These are phyloP conservation scores for Parauchenoglanis ngamensis DNA, from an alignment of 2,797 vertebrate species.

Conservation along the genomic window DNA sequence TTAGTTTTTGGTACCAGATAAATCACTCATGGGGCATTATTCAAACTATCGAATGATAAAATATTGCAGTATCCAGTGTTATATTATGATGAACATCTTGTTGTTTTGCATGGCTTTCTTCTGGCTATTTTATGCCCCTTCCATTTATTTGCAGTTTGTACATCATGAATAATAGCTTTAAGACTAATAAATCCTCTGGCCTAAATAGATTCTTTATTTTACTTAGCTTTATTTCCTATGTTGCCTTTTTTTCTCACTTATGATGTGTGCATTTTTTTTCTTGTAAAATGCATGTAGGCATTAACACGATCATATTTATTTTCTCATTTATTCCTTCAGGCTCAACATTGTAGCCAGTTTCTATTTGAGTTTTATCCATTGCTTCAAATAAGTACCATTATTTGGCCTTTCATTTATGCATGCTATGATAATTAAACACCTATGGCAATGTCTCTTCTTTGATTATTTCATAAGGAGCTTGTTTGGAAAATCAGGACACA, in stretches of 20 bases:
- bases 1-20: conserved; percentile 50
- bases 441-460: conserved; percentile 62
- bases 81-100: conserved; percentile 56
- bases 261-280: background rate
- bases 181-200: conserved; percentile 40
- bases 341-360: conserved; percentile 60
- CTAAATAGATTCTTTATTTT: conserved; percentile 44
- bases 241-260: background rate
- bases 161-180: conserved; percentile 45
- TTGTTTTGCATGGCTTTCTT: conserved; percentile 13
- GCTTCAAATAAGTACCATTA: conserved; percentile 43
- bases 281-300: conserved; percentile 30
- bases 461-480: conserved; percentile 63
- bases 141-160: conserved; percentile 45
- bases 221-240: conserved; percentile 30
- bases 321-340: conserved; percentile 54
- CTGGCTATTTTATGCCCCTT: conserved; percentile 35
- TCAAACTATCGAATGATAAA: conserved; percentile 53
- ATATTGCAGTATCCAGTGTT: conserved; percentile 32
- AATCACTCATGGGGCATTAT: conserved; percentile 45
- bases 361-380: conserved; percentile 60
- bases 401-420: conserved; percentile 36
- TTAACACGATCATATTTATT: conserved; percentile 28
- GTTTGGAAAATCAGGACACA: conserved; percentile 57
- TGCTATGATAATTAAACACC: conserved; percentile 56